phyloP scores from a whole-genome alignment of 2,888 invertebrate genomes.

The Flexamia atlantica region DNA sequence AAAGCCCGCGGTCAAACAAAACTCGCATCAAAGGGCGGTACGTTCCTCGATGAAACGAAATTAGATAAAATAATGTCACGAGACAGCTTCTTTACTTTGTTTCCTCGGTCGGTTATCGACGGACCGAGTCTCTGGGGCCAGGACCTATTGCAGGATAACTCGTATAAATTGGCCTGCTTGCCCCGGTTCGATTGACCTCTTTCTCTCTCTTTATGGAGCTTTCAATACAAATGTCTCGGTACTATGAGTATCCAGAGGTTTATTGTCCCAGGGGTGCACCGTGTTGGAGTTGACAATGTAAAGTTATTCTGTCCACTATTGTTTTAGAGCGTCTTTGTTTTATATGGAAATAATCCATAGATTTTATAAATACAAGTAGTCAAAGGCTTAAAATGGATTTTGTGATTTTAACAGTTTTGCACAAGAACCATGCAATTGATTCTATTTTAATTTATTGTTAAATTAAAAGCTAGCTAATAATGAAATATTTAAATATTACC shows the following conservation, averaged over 20 bases:
- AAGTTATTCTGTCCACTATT: not conserved
- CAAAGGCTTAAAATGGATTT: too few relatives aligned
- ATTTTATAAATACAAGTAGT: too few relatives aligned
- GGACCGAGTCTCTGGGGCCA: not conserved
- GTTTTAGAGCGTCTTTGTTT: not conserved
- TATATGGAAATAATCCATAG: too few relatives aligned
- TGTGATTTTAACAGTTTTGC: too few relatives aligned
- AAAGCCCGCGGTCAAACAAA: slow-evolving; percentile 52
- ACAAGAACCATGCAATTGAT: too few relatives aligned
- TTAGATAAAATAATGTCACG: slow-evolving; percentile 46
- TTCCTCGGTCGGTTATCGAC: slow-evolving; percentile 38
- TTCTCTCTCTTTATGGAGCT: slow-evolving; percentile 14
- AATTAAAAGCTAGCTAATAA: too few relatives aligned
- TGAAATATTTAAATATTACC: too few relatives aligned
- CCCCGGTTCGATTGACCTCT: slow-evolving; percentile 10
- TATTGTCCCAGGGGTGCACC: not conserved
- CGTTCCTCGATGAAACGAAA: slow-evolving; percentile 41
- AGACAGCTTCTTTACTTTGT: slow-evolving; percentile 29
- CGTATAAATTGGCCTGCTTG: not conserved
- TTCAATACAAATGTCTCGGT: slow-evolving; percentile 17
- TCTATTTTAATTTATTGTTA: too few relatives aligned
- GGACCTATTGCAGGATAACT: not conserved
- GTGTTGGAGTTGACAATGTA: not conserved
- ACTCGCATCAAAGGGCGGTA: slow-evolving; percentile 43
- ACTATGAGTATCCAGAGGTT: not conserved